Base-by-base conservation (phyloP, 2,113 vertebrate genomes). In the Antechinus flavipes region DNA sequence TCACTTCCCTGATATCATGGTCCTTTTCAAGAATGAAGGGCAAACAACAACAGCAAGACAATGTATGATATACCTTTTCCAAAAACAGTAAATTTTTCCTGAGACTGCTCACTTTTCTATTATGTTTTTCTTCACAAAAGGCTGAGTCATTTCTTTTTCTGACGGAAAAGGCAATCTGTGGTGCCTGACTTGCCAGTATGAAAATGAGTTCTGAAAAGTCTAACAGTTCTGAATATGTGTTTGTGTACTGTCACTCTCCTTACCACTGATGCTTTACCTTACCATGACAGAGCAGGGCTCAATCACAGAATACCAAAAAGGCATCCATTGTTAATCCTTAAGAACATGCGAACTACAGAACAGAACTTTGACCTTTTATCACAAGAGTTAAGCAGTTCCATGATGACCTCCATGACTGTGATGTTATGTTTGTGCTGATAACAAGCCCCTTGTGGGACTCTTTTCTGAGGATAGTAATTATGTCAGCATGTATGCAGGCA, bases 381-480 rank as follows among this genome's bases (percentile, higher is more conserved):
- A 22, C 35, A 76, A n/a, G n/a, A 84, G n/a, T 42, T 19, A 42
- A 42, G 35, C 16, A 42, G 68, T 76, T 76, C 68, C 35, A 42
- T 84, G 42, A 84, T 84, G n/a, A 42, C 68, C n/a, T 84, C 68
- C 42, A 84, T 42, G 68, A 84, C 68, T 84, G 68, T 42, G 68
- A 84, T 84, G n/a, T 84, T 22, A 84, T 22, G n/a, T 42, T 42
- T 84, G 68, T 42, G 68, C 68, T 84, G 68, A 84, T 84, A 84
- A 84, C 68, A 84, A 84, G 68, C 68, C 68, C 68, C 68, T 42
- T 42, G 68, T 84, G 68, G n/a, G 68, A 23, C n/a, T 84, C 30
- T 84, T 84, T 84, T 84, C 68, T 42, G n/a, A 84, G 68, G 68
- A 84, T 84, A 84, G 68, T 84, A 84, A 84, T 84, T 84, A 84